Evolutionary conservation across 2,113 vertebrate species (phyloP).

Genomic region (Elephantulus edwardii): DNA sequence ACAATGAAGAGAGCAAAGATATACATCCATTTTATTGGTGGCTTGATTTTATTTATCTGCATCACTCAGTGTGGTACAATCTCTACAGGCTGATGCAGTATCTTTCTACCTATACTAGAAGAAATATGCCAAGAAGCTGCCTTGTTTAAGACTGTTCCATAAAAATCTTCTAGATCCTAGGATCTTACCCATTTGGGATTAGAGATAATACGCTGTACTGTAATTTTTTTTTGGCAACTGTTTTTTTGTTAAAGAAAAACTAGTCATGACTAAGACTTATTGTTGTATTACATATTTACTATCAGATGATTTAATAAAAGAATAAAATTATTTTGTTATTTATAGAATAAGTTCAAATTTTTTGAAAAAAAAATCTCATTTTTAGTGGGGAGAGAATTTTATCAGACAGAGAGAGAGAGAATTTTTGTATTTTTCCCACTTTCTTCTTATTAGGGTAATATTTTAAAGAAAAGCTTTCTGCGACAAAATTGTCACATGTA

Average conservation of each 20-base stretch:
- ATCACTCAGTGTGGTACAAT: neutral
- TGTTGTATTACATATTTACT: neutral
- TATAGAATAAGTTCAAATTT: conserved; percentile 31
- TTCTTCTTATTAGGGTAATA: neutral
- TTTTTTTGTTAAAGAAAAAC: neutral
- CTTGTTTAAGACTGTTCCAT: conserved; percentile 13
- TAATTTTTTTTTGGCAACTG: neutral
- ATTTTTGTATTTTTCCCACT: neutral
- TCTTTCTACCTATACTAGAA: neutral
- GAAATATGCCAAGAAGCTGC: neutral
- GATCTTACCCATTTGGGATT: conserved; percentile 22
- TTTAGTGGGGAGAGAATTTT: conserved; percentile 2
- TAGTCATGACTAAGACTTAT: neutral
- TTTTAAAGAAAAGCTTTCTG: conserved; percentile 43
- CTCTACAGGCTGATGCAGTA: neutral
- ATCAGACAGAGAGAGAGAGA: neutral
- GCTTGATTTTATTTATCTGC: conserved; percentile 11
- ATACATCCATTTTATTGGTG: neutral
- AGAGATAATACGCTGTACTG: conserved; percentile 19
- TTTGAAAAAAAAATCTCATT: conserved; percentile 36
- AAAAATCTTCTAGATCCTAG: neutral
- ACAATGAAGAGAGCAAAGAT: neutral
- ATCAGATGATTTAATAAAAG: conserved; percentile 24
- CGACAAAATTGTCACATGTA: neutral
- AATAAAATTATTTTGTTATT: neutral